Percentiles rank a stretch among this genome's conserved stretches.
These are phyloP conservation scores for Cactoblastis cactorum DNA, from an alignment of 2,888 invertebrate species.

Conservation along the genomic window DNA sequence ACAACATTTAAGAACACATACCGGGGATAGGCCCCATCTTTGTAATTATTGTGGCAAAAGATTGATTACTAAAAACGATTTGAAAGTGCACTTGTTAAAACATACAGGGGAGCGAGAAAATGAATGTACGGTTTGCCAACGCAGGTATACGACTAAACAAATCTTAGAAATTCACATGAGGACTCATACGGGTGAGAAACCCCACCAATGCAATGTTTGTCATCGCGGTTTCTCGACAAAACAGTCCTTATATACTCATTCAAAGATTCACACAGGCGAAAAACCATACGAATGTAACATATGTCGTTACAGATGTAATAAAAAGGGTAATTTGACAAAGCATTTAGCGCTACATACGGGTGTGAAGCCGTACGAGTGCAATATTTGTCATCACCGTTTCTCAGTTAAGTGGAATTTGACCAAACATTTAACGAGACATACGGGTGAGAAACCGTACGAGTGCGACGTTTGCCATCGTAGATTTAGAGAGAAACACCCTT, in stretches of 20 bases:
- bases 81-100: background rate
- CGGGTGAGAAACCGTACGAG: no score
- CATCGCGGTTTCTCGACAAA: background rate
- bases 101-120: background rate
- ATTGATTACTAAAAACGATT: background rate
- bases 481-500: conserved; percentile 3
- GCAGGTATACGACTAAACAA: background rate
- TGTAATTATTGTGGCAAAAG: conserved; percentile 5
- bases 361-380: conserved; percentile 1
- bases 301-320: conserved; percentile 3
- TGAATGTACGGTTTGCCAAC: background rate
- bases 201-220: background rate
- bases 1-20: background rate
- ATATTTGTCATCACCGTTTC: background rate
- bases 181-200: conserved; percentile 2
- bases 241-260: background rate
- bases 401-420: conserved; percentile 4
- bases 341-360: background rate
- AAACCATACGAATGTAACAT: conserved; percentile 3
- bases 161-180: background rate
- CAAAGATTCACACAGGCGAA: background rate
- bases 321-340: conserved; percentile 5
- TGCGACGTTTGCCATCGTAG: no score
- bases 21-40: background rate
- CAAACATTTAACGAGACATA: background rate